phyloP scores from a whole-genome alignment of 37 sponge, comb jelly and placozoan species.

The Halichondria panicea region DNA sequence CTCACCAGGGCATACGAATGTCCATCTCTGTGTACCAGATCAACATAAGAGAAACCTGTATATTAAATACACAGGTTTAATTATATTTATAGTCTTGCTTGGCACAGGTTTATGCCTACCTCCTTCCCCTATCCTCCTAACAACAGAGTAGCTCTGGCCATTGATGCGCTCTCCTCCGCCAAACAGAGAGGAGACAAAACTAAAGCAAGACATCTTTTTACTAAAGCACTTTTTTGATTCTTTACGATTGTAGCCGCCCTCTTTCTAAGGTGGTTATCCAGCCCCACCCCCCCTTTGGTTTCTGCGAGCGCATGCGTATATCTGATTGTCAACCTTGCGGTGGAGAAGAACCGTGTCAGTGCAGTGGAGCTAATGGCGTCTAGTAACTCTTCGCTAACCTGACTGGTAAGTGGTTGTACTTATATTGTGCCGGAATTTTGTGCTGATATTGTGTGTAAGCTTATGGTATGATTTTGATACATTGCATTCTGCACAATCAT shows the following conservation, averaged over 20 bases:
- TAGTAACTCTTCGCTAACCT: too few species aligned
- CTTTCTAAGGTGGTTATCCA: neutral
- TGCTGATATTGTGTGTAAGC: too few species aligned
- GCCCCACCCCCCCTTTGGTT: too few species aligned
- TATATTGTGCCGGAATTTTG: too few species aligned
- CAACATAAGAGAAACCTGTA: slow-evolving; percentile 84
- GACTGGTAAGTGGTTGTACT: too few species aligned
- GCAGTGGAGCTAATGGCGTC: too few species aligned
- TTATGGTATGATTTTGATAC: too few species aligned
- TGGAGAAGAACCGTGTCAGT: too few species aligned
- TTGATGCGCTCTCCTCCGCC: slow-evolving; percentile 16
- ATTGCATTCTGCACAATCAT: too few species aligned
- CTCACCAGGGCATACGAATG: slow-evolving; percentile 70
- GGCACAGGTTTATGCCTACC: slow-evolving; percentile 27
- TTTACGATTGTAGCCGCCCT: neutral
- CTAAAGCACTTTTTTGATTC: neutral
- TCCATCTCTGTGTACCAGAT: slow-evolving; percentile 56
- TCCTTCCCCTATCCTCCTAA: slow-evolving; percentile 83
- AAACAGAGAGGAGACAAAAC: slow-evolving; percentile 39
- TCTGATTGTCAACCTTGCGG: too few species aligned
- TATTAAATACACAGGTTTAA: neutral
- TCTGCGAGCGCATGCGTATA: too few species aligned
- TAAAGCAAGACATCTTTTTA: slow-evolving; percentile 40
- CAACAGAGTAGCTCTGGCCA: slow-evolving; percentile 46
- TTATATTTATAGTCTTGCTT: neutral